Percentiles rank a stretch among this genome's conserved stretches.
phyloP scores from a whole-genome alignment of 2,888 invertebrate species.

The Latheticus oryzae region DNA sequence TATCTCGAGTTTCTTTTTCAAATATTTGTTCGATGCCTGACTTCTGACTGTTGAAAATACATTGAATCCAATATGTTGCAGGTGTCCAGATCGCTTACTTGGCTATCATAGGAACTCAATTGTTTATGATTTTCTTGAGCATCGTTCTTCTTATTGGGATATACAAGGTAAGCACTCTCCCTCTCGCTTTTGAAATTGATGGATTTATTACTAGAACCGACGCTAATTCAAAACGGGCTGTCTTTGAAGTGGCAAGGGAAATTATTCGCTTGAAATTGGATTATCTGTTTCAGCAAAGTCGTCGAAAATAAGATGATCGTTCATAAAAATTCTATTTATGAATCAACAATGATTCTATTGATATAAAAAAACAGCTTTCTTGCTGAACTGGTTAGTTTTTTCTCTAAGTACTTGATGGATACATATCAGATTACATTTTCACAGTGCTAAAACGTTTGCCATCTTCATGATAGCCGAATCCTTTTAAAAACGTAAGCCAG shows the following conservation, averaged over 20 bases:
- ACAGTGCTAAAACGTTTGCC: conserved; percentile 16
- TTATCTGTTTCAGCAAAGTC: conserved; percentile 28
- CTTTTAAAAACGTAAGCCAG: conserved; percentile 17
- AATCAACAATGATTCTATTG: too few relatives aligned
- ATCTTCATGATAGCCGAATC: conserved; percentile 12
- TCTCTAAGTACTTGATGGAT: too few relatives aligned
- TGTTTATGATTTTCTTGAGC: conserved; percentile 81
- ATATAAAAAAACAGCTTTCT: too few relatives aligned
- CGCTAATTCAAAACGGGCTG: conserved; percentile 12
- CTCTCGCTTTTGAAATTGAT: conserved; percentile 6
- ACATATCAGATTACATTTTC: conserved; percentile 32
- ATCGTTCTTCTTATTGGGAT: conserved; percentile 79
- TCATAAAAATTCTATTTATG: conserved; percentile 27
- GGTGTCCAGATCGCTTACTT: conserved; percentile 85
- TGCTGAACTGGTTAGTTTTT: too few relatives aligned
- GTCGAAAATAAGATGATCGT: conserved; percentile 32
- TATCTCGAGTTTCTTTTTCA: conserved; percentile 15
- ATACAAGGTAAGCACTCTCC: conserved; percentile 79
- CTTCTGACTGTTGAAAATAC: conserved; percentile 8
- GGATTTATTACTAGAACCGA: conserved; percentile 15
- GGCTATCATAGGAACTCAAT: conserved; percentile 82
- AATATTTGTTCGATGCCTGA: conserved; percentile 22
- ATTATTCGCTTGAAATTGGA: conserved; percentile 31
- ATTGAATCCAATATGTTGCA: conserved; percentile 65
- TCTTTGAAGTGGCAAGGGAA: conserved; percentile 23